Evolutionary conservation across 1,140 invertebrate genomes (phyloP), one percentile per base, ranked within the genome.

Genomic region (Brachionus rotundiformis): DNA sequence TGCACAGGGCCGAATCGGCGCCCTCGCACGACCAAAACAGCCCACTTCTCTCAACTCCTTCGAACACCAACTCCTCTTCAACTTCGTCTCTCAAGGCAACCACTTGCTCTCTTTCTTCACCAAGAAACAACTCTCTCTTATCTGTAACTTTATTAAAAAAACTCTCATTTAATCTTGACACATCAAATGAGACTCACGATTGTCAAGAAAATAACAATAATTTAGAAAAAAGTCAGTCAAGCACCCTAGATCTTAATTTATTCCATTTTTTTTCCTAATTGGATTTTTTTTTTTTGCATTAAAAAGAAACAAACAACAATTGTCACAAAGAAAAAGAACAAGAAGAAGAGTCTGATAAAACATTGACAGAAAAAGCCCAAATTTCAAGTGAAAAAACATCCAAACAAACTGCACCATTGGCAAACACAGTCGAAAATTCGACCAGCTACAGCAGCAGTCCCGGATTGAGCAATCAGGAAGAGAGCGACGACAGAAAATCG

Each of bases 311-410:
- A 39, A 36, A 16, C 11, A 63, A 63, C n/a, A 3, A 29, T 36
- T 68, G 63, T 68, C 63, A 68, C 29, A 68, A 68, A 33, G 63
- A 68, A 68, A 31, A 68, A 36, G 63, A 68, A 36, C 36, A 68
- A 33, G 63, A 68, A 68, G 63, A 68, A 36, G 63, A 68, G 19
- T 68, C 27, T 68, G 63, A 68, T 68, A 68, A 39, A n/a, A n/a
- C n/a, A n/a, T 59, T 27, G 25, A 13, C 47, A 54, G 47, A 54
- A 54, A 54, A 16, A 13, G 1, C 13, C 19, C 61, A 33, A 63
- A 63, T 29, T 63, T 63, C 29, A 5, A 63, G 29, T 29, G 61
- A 63, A 33, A 63, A 63, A 31, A 7, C 36, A 0, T 16, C 16
- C 0, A 33, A 68, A 36, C 31, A 33, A 36, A 36, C n/a, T 39